Base-by-base conservation (phyloP, 2,888 invertebrate species). In the Venustoraphidia nigricollis region DNA sequence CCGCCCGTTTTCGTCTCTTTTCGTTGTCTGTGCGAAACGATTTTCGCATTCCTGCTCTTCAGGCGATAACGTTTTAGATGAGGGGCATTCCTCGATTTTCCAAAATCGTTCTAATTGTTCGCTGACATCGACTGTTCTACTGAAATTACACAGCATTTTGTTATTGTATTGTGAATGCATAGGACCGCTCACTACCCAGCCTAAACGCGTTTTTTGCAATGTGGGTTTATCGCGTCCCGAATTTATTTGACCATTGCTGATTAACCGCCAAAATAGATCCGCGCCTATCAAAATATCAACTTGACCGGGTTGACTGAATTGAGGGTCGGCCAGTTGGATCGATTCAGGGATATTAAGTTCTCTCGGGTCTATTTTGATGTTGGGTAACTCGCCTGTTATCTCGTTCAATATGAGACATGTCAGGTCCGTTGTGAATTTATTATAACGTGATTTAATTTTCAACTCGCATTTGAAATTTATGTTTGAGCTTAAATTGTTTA, bases 161-260 rank as follows among this genome's bases (percentile, higher is more conserved):
- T 11, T 9, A 9, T 10, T 13, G 34, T 17, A 9, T 47, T 46
- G n/a, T 17, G 46, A 9, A 10, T 10, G 11, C 9, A 17, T 11
- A 43, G 49, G 40, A 34, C 47, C 51, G 34, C 45, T 36, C n/a
- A 51, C 27, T 9, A 50, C 11, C 51, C 51, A 51, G 10, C 51
- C 51, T 11, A 51, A 36, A 11, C 36, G 17, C 10, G 50, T 50
- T 36, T 51, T 51, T 40, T 51, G 50, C 2, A 51, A n/a, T 6
- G 41, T 44, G 9, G 51, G 51, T n/a, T 36, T 17, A n/a, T 44
- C 36, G 13, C 27, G 38, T 37, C 49, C 46, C 44, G 49, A 43
- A 5, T 11, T 6, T 4, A 48, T 41, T 27, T 45, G 44, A 3
- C 50, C 50, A 34, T 27, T n/a, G 17, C 38, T 36, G 4, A 50